A percentile compares a stretch with the other conserved stretches of the same genome.
Conservation (phyloP, 2,888 invertebrate genomes). For the Polydrusus pterygomalis region DNA sequence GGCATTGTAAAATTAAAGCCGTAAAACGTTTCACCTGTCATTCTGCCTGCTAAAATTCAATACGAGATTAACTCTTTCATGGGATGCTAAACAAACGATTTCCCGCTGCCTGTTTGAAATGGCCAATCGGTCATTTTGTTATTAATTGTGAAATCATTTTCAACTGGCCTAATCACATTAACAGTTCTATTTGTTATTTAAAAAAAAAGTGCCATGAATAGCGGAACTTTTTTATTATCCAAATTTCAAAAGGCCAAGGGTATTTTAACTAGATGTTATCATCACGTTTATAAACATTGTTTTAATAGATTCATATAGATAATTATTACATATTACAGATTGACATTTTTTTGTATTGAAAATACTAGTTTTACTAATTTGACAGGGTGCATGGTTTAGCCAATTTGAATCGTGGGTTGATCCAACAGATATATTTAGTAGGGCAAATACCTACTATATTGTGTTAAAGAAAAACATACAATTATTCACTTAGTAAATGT, state of each 20-base stretch:
- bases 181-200: constrained; percentile 18
- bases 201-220: constrained; percentile 4
- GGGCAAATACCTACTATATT: no score
- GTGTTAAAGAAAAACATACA: no score
- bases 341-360: no score
- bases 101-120: constrained; percentile 19
- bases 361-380: no score
- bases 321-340: no score
- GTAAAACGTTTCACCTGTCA: constrained; percentile 19
- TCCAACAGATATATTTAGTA: no score
- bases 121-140: constrained; percentile 32
- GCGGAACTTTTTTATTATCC: background rate
- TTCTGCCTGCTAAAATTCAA: constrained; percentile 18
- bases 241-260: background rate
- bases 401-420: no score
- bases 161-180: constrained; percentile 29
- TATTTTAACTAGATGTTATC: background rate
- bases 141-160: constrained; percentile 35
- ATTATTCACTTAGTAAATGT: no score
- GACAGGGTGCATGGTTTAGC: no score
- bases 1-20: constrained; percentile 12
- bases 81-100: constrained; percentile 18
- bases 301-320: background rate
- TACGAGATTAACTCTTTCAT: constrained; percentile 21
- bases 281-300: background rate